Base-by-base conservation (phyloP, 1,140 invertebrate species). In the Drosophila orosa region DNA sequence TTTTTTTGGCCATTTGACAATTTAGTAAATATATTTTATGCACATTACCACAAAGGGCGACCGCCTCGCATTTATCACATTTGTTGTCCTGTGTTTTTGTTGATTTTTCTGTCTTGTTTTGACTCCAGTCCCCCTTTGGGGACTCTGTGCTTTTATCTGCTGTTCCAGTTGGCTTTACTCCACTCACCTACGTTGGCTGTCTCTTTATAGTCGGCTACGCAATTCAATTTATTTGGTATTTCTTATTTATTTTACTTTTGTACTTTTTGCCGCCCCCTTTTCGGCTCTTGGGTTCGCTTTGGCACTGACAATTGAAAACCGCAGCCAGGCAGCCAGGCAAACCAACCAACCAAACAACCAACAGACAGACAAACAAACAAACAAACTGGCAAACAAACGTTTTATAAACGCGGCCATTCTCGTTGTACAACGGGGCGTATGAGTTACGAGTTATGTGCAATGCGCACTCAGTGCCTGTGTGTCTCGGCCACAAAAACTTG, bases 191-290 rank as follows among this genome's bases (percentile, higher is more conserved):
- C 82, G 78, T 63, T 57, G 73, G 52, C 69, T 74, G 69, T 69
- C 50, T 86, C 66, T 76, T 86, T 86, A 78, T 75, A 78, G 69
- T 55, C 56, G 52, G 72, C 71, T 68, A 86, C 83, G 78, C 71
- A 76, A 82, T 86, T 86, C 78, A 86, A 86, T 86, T 86, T 86
- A 78, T 75, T 68, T 87, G 54, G 63, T 62, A 87, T 87, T 86
- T 76, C 75, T 78, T 86, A 78, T 87, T 81, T 84, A 84, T 73
- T 80, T 80, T 66, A 57, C 59, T 57, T 78, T 71, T 58, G 79
- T 78, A 40, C 61, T 44, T 73, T 56, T 55, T 40, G 35, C 35
- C 37, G 35, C 66, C 62, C 61, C 47, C 19, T 24, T 63, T 58
- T 59, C 27, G 60, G 45, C 75, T 76, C 58, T 75, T 54, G 61